Conservation (phyloP, 1,140 invertebrate genomes). For the Nilaparvata lugens region DNA sequence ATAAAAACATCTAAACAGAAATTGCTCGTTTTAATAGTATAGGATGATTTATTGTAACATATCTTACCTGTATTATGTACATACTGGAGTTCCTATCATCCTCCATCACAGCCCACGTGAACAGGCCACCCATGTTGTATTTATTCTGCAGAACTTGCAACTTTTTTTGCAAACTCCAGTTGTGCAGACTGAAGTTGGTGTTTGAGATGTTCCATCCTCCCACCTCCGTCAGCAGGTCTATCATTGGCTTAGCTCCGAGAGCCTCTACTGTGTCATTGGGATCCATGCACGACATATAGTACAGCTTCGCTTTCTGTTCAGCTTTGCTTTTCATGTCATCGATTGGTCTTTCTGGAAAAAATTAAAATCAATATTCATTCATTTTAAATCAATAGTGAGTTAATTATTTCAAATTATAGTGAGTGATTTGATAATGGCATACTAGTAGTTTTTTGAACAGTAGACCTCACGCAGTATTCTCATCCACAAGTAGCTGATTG, state of each 20-base stretch:
- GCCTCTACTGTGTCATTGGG: constrained; percentile 82
- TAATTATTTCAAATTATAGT: no score
- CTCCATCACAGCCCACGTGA: constrained; percentile 84
- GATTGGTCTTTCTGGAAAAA: constrained; percentile 44
- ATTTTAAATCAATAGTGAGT: no score
- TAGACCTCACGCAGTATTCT: no score
- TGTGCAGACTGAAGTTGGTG: constrained; percentile 43
- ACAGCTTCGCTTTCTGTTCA: constrained; percentile 80
- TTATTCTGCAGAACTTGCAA: constrained; percentile 74
- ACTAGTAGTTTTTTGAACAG: no score
- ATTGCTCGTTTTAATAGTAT: no score
- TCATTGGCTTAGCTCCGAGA: constrained; percentile 68
- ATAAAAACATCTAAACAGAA: no score
- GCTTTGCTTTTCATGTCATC: constrained; percentile 59
- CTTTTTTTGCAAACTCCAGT: constrained; percentile 66
- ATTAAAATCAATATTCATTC: no score
- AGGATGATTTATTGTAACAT: background rate
- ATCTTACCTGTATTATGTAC: constrained; percentile 72
- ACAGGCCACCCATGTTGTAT: constrained; percentile 81
- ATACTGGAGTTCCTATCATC: constrained; percentile 85
- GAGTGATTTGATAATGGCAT: no score
- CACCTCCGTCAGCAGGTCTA: constrained; percentile 66
- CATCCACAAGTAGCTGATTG: no score
- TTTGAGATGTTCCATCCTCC: constrained; percentile 68
- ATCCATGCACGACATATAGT: constrained; percentile 91